phyloP scores from a whole-genome alignment of 2,113 vertebrate species.

The Scortum barcoo region DNA sequence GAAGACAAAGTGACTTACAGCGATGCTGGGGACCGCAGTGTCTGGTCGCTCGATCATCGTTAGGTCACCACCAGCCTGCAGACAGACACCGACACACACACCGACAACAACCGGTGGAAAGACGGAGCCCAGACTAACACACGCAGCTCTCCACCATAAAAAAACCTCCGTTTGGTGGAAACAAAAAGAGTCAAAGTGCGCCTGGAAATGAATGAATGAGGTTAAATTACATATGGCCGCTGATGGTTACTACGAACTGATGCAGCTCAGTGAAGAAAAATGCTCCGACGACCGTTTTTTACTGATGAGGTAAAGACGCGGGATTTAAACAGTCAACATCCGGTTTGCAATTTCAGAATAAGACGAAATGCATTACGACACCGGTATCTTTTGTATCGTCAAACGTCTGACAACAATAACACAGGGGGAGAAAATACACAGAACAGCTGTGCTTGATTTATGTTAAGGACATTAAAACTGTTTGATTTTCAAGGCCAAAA shows the following conservation, averaged over 20 bases:
- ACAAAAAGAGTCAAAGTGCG: neutral
- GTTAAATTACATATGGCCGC: slow-evolving; percentile 63
- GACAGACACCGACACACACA: slow-evolving; percentile 68
- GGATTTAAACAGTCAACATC: neutral
- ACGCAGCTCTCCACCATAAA: neutral
- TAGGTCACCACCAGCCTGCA: slow-evolving; percentile 77
- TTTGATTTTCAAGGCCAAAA: neutral
- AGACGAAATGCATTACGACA: neutral
- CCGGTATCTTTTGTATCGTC: too few species aligned
- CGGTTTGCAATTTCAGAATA: slow-evolving; percentile 61
- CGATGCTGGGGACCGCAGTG: slow-evolving; percentile 83
- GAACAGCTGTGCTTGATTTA: neutral
- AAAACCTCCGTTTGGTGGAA: fast-evolving
- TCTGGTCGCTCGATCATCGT: slow-evolving; percentile 87
- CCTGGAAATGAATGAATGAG: slow-evolving; percentile 59
- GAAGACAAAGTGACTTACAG: slow-evolving; percentile 77
- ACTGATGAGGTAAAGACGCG: too few species aligned
- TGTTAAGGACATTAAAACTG: too few species aligned
- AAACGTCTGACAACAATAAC: too few species aligned
- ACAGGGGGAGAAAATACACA: neutral
- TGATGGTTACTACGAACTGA: slow-evolving; percentile 10
- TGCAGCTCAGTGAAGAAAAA: slow-evolving; percentile 26
- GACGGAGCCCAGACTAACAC: neutral
- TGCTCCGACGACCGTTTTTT: slow-evolving; percentile 2
- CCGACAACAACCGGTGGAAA: slow-evolving; percentile 39